phyloP scores from a whole-genome alignment of 2,797 vertebrate species.

The Pelodytes ibericus region DNA sequence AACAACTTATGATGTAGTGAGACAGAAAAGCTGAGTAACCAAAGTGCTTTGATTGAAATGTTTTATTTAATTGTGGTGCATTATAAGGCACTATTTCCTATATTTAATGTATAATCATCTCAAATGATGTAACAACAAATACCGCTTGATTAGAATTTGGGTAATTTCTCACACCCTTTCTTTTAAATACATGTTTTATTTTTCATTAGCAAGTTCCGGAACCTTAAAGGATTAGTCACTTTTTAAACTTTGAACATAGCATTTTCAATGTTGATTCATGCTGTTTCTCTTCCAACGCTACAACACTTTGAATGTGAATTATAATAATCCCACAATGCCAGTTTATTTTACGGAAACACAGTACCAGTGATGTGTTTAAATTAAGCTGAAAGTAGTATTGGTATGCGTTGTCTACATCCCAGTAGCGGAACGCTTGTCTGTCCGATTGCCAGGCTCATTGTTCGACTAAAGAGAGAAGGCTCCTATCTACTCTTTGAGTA shows the following conservation, averaged over 20 bases:
- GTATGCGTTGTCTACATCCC: neutral
- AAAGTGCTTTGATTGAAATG: no score
- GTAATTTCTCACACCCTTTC: no score
- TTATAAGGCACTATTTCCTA: no score
- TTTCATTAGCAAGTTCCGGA: neutral
- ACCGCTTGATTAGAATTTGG: no score
- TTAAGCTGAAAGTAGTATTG: neutral
- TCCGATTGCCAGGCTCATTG: neutral
- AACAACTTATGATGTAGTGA: no score
- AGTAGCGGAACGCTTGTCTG: neutral
- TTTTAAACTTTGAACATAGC: neutral
- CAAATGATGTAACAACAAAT: no score
- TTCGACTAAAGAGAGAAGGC: neutral
- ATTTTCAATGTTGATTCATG: neutral
- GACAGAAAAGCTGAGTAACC: no score
- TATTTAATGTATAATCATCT: no score
- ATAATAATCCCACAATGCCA: neutral
- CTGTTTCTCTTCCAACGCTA: no score
- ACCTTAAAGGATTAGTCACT: neutral
- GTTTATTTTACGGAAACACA: conserved; percentile 1
- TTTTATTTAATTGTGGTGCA: no score
- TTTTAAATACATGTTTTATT: no score
- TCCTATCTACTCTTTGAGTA: neutral
- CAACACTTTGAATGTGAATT: no score
- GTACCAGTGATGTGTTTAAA: neutral